Base-by-base conservation (phyloP, 2,888 invertebrate genomes). In the Acheta domesticus region DNA sequence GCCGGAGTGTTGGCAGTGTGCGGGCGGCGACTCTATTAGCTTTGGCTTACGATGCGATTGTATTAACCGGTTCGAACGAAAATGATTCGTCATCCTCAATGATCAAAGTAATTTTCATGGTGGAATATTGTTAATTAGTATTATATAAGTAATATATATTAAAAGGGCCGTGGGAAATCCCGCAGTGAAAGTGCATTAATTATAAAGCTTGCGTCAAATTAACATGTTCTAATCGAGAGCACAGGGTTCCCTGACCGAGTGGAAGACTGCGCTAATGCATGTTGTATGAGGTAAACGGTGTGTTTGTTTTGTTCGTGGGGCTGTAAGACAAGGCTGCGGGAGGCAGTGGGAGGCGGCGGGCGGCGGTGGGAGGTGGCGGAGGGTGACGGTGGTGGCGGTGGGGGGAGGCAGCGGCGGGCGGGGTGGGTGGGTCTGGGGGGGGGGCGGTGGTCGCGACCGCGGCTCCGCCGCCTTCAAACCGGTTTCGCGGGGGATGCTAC, bases 401-500 rank as follows among this genome's bases (percentile, higher is more conserved):
- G n/a, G 2, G n/a, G 16, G n/a, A 62, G 16, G 62, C 62, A 19
- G 62, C 62, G 62, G 14, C 4, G 14, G 62, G 62, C 62, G 14
- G 14, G 4, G 62, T 19, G 3, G 36, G 62, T 14, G 5, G 62
- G 62, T 1, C 16, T 2, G 62, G 2, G 62, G 62, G 62, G n/a
- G 62, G 14, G 14, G 16, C 16, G n/a, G 62, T 14, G 16, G 62
- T 14, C 62, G 62, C 16, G 14, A n/a, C 16, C 14, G 62, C 62
- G 62, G 62, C 62, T 19, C 16, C 62, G 16, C 16, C 62, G 62
- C 16, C n/a, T 62, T 1, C 62, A 62, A 62, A 62, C 62, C 62
- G 62, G 62, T 62, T 62, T n/a, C 62, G 62, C 62, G 62, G 62
- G 62, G 62, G 62, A 62, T 62, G 62, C 62, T 62, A 62, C 62